Percentiles rank a stretch among this genome's conserved stretches.
Conservation (phyloP, 2,888 invertebrate genomes). For the Coenonympha arcania region DNA sequence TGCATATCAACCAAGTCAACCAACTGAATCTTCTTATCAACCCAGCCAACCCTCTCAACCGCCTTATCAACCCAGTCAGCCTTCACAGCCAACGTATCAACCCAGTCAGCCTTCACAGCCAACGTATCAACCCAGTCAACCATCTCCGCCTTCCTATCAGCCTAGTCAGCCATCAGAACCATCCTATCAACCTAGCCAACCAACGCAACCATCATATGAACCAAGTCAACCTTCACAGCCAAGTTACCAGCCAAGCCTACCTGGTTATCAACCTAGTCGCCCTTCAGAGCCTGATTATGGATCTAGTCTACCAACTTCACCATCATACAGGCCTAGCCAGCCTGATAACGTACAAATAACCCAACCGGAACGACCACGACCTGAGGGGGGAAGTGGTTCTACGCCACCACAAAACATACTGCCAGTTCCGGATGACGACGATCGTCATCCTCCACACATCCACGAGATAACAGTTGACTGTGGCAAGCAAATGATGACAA, state of each 20-base stretch:
- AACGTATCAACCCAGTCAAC: constrained; percentile 36
- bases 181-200: constrained; percentile 29
- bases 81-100: constrained; percentile 41
- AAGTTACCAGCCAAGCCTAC: constrained; percentile 23
- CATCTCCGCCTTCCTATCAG: constrained; percentile 31
- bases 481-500: constrained; percentile 87
- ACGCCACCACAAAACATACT: constrained; percentile 14
- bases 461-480: constrained; percentile 84
- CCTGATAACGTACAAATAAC: constrained; percentile 22
- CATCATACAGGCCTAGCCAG: constrained; percentile 22
- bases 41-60: constrained; percentile 29
- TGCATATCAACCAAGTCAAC: constrained; percentile 31
- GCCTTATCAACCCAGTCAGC: constrained; percentile 30
- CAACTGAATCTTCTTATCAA: constrained; percentile 34
- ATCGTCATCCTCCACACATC: constrained; percentile 83
- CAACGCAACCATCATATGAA: constrained; percentile 20
- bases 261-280: constrained; percentile 32
- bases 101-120: constrained; percentile 34
- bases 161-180: constrained; percentile 34
- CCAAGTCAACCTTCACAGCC: constrained; percentile 36
- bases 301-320: constrained; percentile 32
- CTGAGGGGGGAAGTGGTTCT: constrained; percentile 23
- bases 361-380: constrained; percentile 25
- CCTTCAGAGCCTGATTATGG: constrained; percentile 30
- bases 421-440: constrained; percentile 59